A percentile compares a stretch with the other conserved stretches of the same genome.
These are phyloP conservation scores for Petaurus breviceps DNA, from an alignment of 2,113 vertebrate genomes.

Conservation along the genomic window DNA sequence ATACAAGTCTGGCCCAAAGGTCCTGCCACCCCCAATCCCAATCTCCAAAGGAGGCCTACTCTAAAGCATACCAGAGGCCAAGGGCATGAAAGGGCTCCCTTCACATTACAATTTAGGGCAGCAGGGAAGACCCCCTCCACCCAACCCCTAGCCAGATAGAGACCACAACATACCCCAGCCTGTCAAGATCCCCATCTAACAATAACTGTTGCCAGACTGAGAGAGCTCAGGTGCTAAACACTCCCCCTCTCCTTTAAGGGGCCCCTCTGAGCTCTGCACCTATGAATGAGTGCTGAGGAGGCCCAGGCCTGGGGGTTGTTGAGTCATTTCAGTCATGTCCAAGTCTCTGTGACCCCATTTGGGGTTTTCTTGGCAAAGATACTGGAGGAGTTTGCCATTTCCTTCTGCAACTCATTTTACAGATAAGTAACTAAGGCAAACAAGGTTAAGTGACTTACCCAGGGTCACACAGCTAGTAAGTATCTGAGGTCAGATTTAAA, in stretches of 20 bases:
- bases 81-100: slow-evolving; percentile 66
- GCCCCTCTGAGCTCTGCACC: background rate
- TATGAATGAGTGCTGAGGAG: background rate
- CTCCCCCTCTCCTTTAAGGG: background rate
- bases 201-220: background rate
- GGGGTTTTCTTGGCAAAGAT: background rate
- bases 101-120: slow-evolving; percentile 73
- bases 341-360: too few relatives aligned
- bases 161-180: slow-evolving; percentile 71
- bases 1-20: background rate
- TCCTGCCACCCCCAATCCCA: slow-evolving; percentile 9
- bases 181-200: background rate
- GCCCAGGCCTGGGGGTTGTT: background rate
- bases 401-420: background rate
- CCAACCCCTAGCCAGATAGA: slow-evolving; percentile 70
- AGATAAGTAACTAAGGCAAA: background rate
- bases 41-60: slow-evolving; percentile 39
- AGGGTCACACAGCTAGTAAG: background rate
- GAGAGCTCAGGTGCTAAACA: background rate
- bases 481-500: background rate
- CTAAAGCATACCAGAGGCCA: slow-evolving; percentile 47
- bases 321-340: background rate
- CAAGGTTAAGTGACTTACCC: background rate
- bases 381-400: background rate
- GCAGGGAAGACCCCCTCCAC: background rate